Evolutionary conservation across 2,888 invertebrate genomes (phyloP).

Genomic region (Xestia rhomboidea): DNA sequence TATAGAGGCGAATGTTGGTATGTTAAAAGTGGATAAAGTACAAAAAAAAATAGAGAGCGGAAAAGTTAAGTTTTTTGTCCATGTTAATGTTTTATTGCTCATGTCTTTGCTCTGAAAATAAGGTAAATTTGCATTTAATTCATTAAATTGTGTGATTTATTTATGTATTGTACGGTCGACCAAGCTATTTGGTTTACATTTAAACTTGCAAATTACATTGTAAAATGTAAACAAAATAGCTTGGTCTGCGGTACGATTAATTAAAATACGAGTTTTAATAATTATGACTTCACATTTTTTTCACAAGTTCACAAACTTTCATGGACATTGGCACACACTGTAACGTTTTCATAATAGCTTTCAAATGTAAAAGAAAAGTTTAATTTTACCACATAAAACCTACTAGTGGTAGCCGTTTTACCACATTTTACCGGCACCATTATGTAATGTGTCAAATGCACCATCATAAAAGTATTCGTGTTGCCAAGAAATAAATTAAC

Average conservation of each 20-base stretch:
- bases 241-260: slow-evolving; percentile 20
- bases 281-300: not conserved
- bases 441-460: slow-evolving; percentile 79
- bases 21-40: slow-evolving; percentile 39
- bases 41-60: slow-evolving; percentile 8
- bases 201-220: too few relatives aligned
- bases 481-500: slow-evolving; percentile 78
- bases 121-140: slow-evolving; percentile 11
- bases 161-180: not conserved
- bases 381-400: slow-evolving; percentile 58
- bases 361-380: slow-evolving; percentile 48
- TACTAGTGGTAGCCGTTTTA: slow-evolving; percentile 62
- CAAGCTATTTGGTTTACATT: too few relatives aligned
- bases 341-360: slow-evolving; percentile 40
- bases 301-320: not conserved
- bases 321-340: slow-evolving; percentile 31
- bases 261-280: slow-evolving; percentile 12
- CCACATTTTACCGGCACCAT: slow-evolving; percentile 66
- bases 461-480: slow-evolving; percentile 77
- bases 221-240: too few relatives aligned
- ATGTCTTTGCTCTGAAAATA: slow-evolving; percentile 1
- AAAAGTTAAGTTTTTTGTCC: slow-evolving; percentile 26
- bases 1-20: slow-evolving; percentile 47
- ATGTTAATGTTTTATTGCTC: slow-evolving; percentile 17
- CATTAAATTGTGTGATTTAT: slow-evolving; percentile 15